These are phyloP conservation scores for Syngnathoides biaculeatus DNA, from an alignment of 2,113 vertebrate species.

Conservation along the genomic window DNA sequence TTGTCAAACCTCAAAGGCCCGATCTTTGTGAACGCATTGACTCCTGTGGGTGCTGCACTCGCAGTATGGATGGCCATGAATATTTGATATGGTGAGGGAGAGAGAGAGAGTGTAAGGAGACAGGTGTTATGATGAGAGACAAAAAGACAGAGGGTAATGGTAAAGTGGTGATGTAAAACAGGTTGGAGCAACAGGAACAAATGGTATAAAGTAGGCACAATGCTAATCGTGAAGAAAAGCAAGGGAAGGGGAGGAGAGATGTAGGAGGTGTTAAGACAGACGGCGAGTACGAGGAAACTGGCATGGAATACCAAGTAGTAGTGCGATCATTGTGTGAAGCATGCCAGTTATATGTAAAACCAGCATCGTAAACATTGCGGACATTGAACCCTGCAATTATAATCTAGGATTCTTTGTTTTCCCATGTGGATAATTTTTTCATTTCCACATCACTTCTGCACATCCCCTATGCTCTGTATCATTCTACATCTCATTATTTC, in stretches of 20 bases:
- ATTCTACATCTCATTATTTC: slow-evolving; percentile 17
- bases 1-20: slow-evolving; percentile 33
- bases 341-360: background rate
- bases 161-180: background rate
- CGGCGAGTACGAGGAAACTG: slow-evolving; percentile 14
- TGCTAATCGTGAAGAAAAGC: background rate
- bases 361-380: background rate
- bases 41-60: slow-evolving; percentile 48
- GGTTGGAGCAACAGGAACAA: background rate
- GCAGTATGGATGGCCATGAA: slow-evolving; percentile 54
- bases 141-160: background rate
- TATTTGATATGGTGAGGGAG: slow-evolving; percentile 50
- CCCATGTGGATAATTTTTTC: background rate
- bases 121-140: background rate
- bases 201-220: background rate
- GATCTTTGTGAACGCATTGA: slow-evolving; percentile 52
- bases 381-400: background rate
- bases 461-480: background rate
- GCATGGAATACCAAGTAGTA: slow-evolving; percentile 45
- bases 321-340: slow-evolving; percentile 26
- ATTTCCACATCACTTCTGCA: slow-evolving; percentile 1
- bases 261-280: slow-evolving; percentile 10
- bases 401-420: background rate
- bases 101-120: slow-evolving; percentile 15
- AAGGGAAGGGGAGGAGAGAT: background rate